Evolutionary conservation across 2,888 invertebrate genomes (phyloP).

Genomic region (Phengaris arion): DNA sequence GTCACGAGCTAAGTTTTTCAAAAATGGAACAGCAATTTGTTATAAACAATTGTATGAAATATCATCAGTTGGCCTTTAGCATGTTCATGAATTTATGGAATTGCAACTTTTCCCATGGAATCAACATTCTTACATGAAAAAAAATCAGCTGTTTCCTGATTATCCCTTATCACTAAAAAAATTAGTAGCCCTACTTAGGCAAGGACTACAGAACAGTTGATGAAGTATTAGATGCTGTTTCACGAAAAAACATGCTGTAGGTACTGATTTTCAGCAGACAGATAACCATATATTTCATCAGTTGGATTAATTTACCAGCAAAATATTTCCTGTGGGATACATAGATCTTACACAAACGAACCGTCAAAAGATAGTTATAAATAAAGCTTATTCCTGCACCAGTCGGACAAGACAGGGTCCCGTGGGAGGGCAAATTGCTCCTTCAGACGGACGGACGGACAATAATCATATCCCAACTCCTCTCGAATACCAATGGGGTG

Average conservation of each 20-base stretch:
- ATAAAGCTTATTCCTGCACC: slow-evolving; percentile 49
- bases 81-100: too few relatives aligned
- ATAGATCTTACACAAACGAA: background rate
- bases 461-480: slow-evolving; percentile 39
- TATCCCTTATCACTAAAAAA: too few relatives aligned
- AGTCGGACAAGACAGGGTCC: slow-evolving; percentile 54
- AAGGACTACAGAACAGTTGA: too few relatives aligned
- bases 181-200: too few relatives aligned
- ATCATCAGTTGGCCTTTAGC: background rate
- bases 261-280: too few relatives aligned
- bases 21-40: background rate
- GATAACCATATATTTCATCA: too few relatives aligned
- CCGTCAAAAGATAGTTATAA: slow-evolving; percentile 43
- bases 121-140: too few relatives aligned
- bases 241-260: too few relatives aligned
- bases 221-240: too few relatives aligned
- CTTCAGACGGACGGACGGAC: slow-evolving; percentile 58
- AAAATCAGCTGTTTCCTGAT: too few relatives aligned
- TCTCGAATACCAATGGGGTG: slow-evolving; percentile 62
- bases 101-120: too few relatives aligned
- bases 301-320: background rate
- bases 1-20: slow-evolving; percentile 7
- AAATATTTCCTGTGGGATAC: background rate
- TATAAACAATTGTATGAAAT: background rate
- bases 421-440: slow-evolving; percentile 66